Evolutionary conservation across 30 jellyfish, hydroid and myxozoan species (phyloP).

Genomic region (Cassiopea xamachana): DNA sequence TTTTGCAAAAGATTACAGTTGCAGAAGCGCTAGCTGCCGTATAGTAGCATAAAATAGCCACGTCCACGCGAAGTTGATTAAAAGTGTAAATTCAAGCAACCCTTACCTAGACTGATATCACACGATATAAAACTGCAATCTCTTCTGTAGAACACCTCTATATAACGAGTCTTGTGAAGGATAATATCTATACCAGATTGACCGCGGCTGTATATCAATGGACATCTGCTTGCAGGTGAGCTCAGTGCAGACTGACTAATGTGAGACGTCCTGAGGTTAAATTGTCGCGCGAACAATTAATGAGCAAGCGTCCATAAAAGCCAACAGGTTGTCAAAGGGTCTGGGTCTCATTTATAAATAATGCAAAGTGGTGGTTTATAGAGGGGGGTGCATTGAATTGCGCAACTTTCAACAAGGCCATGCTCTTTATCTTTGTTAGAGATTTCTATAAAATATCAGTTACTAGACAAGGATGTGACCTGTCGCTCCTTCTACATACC

Average conservation of each 20-base stretch:
- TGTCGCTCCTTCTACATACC: too few species aligned
- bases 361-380: background rate
- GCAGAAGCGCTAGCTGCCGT: background rate
- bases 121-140: background rate
- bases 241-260: background rate
- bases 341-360: background rate
- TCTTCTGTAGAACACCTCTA: too few species aligned
- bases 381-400: background rate
- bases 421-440: too few species aligned
- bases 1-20: too few species aligned
- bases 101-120: background rate
- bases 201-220: background rate
- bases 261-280: constrained; percentile 24
- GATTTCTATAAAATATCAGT: too few species aligned
- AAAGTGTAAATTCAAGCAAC: too few species aligned
- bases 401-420: background rate
- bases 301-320: constrained; percentile 42
- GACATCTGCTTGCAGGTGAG: background rate
- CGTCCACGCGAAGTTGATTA: background rate
- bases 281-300: constrained; percentile 40
- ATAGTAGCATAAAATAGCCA: background rate
- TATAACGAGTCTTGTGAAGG: too few species aligned
- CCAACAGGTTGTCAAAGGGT: constrained; percentile 21
- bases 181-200: too few species aligned
- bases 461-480: too few species aligned